Evolutionary conservation across 2,888 invertebrate species (phyloP).

Genomic region (Cephonodes hylas): DNA sequence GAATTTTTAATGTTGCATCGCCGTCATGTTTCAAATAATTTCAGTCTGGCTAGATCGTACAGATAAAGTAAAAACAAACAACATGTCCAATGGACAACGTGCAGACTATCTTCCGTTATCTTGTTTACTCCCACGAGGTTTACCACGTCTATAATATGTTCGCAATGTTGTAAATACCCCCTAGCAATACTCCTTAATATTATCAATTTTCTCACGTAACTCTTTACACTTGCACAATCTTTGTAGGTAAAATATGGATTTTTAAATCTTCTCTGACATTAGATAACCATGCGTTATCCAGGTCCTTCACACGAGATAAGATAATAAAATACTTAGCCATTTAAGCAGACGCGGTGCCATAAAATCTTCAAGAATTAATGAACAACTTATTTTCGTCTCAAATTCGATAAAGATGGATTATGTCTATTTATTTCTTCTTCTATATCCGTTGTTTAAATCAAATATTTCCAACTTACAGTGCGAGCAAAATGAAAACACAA

Average conservation of each 20-base stretch:
- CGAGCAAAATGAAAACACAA: no score
- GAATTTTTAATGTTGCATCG: not conserved
- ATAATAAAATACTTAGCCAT: not conserved
- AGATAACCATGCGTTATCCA: not conserved
- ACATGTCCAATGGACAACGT: not conserved
- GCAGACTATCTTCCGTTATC: slow-evolving; percentile 1
- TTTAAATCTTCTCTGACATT: not conserved
- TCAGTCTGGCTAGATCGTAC: not conserved
- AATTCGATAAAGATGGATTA: no score
- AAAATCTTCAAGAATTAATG: not conserved
- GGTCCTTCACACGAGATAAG: not conserved
- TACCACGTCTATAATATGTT: not conserved
- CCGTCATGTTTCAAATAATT: not conserved
- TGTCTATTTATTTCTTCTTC: no score
- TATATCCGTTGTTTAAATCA: no score
- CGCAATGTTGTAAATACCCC: not conserved
- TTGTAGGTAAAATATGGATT: not conserved
- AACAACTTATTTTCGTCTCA: no score
- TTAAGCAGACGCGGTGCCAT: no score
- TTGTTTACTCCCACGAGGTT: not conserved
- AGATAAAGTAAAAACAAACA: not conserved
- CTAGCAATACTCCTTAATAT: not conserved
- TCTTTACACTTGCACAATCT: not conserved
- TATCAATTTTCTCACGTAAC: not conserved
- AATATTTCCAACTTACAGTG: no score